Evolutionary conservation across 2,888 invertebrate genomes (phyloP).

Genomic region (Deilephila elpenor): DNA sequence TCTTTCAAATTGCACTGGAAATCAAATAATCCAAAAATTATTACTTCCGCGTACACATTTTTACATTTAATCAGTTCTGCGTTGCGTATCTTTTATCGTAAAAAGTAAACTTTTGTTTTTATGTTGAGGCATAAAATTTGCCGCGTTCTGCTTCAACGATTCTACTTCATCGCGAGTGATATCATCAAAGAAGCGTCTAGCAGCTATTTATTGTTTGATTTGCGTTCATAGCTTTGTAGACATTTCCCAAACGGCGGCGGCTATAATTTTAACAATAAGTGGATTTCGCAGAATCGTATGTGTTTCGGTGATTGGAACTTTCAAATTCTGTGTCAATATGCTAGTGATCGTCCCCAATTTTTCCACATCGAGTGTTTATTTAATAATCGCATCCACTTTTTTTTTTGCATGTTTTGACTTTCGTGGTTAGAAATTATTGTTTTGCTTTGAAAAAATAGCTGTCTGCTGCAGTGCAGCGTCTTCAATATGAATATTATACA

Average conservation of each 20-base stretch:
- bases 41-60: neutral
- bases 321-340: constrained; percentile 12
- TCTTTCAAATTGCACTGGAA: neutral
- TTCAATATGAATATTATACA: neutral
- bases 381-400: constrained; percentile 4
- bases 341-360: constrained; percentile 15
- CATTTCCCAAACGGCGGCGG: constrained; percentile 9
- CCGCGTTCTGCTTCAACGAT: neutral
- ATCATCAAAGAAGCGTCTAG: constrained; percentile 11
- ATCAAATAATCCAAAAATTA: neutral
- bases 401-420: constrained; percentile 9
- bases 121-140: constrained; percentile 36
- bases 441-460: neutral
- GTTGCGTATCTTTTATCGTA: neutral
- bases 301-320: constrained; percentile 16
- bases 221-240: constrained; percentile 8
- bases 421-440: neutral
- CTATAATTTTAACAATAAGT: constrained; percentile 3
- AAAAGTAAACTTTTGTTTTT: neutral
- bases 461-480: neutral
- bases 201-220: neutral
- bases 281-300: constrained; percentile 17
- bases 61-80: neutral
- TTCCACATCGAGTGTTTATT: neutral
- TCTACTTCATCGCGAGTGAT: constrained; percentile 1